phyloP scores from a whole-genome alignment of 2,113 vertebrate species.

The Chaenocephalus aceratus region DNA sequence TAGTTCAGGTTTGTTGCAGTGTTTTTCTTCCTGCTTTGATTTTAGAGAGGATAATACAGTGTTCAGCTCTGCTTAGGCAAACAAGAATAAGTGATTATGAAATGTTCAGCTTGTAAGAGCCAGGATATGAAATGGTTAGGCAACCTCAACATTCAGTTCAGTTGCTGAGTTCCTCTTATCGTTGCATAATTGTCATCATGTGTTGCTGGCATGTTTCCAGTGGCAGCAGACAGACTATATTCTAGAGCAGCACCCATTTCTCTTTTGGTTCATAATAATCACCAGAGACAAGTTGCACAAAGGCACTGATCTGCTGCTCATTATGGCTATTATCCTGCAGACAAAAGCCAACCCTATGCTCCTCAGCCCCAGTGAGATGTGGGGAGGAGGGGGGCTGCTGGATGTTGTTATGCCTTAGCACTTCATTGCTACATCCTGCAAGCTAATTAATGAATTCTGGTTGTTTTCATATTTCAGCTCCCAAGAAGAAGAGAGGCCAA shows the following conservation, averaged over 20 bases:
- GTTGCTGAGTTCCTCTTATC: slow-evolving; percentile 57
- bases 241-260: slow-evolving; percentile 43
- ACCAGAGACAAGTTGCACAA: slow-evolving; percentile 74
- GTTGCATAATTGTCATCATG: slow-evolving; percentile 71
- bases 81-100: slow-evolving; percentile 56
- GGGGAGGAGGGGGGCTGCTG: neutral
- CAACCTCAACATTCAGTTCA: slow-evolving; percentile 50
- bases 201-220: slow-evolving; percentile 53
- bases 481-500: slow-evolving; percentile 90
- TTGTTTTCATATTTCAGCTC: slow-evolving; percentile 82
- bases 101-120: slow-evolving; percentile 34
- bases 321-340: slow-evolving; percentile 73
- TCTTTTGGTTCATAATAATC: slow-evolving; percentile 71
- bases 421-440: slow-evolving; percentile 24
- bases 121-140: slow-evolving; percentile 68
- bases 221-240: slow-evolving; percentile 42
- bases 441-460: slow-evolving; percentile 29
- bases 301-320: slow-evolving; percentile 61
- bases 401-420: slow-evolving; percentile 39
- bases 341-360: slow-evolving; percentile 74
- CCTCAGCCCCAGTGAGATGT: slow-evolving; percentile 45
- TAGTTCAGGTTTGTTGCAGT: slow-evolving; percentile 13
- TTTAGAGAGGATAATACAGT: slow-evolving; percentile 29
- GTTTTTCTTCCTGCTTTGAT: slow-evolving; percentile 42
- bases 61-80: slow-evolving; percentile 34